Conservation (phyloP, 2,113 vertebrate genomes). For the Caracal caracal region DNA sequence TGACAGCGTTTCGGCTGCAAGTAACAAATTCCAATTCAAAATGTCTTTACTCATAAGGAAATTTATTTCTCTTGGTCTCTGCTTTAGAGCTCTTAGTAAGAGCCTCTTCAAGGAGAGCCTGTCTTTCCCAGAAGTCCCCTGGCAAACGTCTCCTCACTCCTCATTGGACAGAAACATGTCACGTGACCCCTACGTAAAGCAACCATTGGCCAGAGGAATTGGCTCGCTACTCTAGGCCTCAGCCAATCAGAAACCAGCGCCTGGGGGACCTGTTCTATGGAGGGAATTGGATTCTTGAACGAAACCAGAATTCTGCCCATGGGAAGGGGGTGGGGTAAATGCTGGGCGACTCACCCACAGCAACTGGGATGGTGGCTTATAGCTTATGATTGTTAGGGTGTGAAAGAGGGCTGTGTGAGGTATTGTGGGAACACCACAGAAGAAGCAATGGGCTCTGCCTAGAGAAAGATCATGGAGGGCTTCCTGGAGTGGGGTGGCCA, state of each 20-base stretch:
- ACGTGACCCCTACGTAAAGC: not conserved
- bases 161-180: slow-evolving; percentile 3
- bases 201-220: not conserved
- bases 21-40: not conserved
- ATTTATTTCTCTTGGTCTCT: not conserved
- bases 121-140: not conserved
- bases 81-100: not conserved
- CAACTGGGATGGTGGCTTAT: not conserved
- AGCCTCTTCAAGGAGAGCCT: not conserved
- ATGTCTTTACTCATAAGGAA: not conserved
- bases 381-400: not conserved
- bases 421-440: not conserved
- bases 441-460: not conserved
- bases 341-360: not conserved
- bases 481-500: not conserved
- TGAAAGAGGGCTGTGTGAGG: not conserved
- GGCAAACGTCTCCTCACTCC: not conserved
- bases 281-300: not conserved
- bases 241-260: not conserved
- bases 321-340: not conserved
- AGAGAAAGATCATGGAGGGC: not conserved
- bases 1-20: not conserved
- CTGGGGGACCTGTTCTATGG: fast-evolving
- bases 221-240: not conserved
- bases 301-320: not conserved